A percentile compares a stretch with the other conserved stretches of the same genome.
phyloP scores from a whole-genome alignment of 2,888 invertebrate species.

The Drosophila lutescens region DNA sequence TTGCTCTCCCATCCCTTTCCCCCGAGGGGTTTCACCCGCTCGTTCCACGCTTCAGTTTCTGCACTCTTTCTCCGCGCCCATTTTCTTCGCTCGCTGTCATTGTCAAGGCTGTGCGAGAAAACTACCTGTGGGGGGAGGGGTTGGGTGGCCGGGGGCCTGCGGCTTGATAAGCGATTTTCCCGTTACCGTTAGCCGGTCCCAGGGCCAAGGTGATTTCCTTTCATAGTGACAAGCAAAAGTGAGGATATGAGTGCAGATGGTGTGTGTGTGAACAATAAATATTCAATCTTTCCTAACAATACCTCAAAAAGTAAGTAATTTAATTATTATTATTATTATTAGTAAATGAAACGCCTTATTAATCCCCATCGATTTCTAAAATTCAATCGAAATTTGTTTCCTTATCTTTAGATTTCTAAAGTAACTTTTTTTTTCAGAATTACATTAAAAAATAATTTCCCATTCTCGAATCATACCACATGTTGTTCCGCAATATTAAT shows the following conservation, averaged over 20 bases:
- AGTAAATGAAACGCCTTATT: too few species aligned
- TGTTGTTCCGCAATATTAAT: background rate
- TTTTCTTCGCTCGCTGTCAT: constrained; percentile 70
- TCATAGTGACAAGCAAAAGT: background rate
- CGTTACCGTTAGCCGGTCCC: constrained; percentile 24
- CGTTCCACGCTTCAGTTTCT: constrained; percentile 36
- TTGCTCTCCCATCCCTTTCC: constrained; percentile 9
- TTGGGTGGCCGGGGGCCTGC: constrained; percentile 28
- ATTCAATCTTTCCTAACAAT: background rate
- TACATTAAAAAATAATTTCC: too few species aligned
- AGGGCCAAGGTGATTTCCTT: constrained; percentile 34
- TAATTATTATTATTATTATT: too few species aligned
- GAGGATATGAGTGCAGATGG: constrained; percentile 1
- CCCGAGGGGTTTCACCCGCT: constrained; percentile 35
- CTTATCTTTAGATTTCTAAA: too few species aligned
- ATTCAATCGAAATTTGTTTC: too few species aligned
- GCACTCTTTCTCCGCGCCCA: constrained; percentile 56
- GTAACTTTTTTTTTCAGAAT: too few species aligned
- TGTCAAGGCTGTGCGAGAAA: constrained; percentile 73
- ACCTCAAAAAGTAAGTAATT: background rate
- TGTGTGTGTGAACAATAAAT: background rate
- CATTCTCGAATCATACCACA: background rate
- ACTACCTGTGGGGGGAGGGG: constrained; percentile 58
- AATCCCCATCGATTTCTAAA: too few species aligned
- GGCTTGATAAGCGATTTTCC: constrained; percentile 45